Evolutionary conservation across 2,888 invertebrate species (phyloP).

Genomic region (Pollenia labialis): DNA sequence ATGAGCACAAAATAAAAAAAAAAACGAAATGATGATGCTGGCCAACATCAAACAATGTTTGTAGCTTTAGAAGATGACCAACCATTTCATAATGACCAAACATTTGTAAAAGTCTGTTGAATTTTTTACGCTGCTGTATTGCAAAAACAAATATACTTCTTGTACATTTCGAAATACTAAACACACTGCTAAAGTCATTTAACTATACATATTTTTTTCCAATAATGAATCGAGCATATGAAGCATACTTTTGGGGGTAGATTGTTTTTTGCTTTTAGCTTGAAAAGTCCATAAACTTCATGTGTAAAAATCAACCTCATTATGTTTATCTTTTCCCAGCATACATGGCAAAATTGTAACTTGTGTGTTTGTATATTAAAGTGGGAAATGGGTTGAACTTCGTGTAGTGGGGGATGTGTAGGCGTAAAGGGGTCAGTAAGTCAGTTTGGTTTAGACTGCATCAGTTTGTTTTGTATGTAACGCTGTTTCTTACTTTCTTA

Average conservation of each 20-base stretch:
- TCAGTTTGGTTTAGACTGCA: slow-evolving; percentile 42
- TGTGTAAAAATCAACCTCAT: slow-evolving; percentile 66
- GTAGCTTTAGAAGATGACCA: slow-evolving; percentile 38
- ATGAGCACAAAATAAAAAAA: background rate
- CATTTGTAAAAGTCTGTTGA: slow-evolving; percentile 79
- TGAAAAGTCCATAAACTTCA: slow-evolving; percentile 43
- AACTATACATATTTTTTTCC: background rate
- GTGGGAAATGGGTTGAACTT: background rate
- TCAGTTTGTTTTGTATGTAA: slow-evolving; percentile 12
- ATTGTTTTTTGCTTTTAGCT: background rate
- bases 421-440: slow-evolving; percentile 66
- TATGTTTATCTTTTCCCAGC: slow-evolving; percentile 59
- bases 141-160: slow-evolving; percentile 5
- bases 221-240: background rate
- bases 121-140: slow-evolving; percentile 55
- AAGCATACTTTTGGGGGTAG: background rate
- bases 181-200: background rate
- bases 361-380: background rate
- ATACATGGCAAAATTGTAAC: slow-evolving; percentile 33
- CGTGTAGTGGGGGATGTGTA: background rate
- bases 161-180: slow-evolving; percentile 3
- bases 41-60: slow-evolving; percentile 47
- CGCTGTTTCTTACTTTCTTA: background rate
- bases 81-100: slow-evolving; percentile 76
- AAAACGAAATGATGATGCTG: slow-evolving; percentile 31